A percentile compares a stretch with the other conserved stretches of the same genome.
Evolutionary conservation across 1,140 invertebrate species (phyloP).

Genomic region (Atta texana): DNA sequence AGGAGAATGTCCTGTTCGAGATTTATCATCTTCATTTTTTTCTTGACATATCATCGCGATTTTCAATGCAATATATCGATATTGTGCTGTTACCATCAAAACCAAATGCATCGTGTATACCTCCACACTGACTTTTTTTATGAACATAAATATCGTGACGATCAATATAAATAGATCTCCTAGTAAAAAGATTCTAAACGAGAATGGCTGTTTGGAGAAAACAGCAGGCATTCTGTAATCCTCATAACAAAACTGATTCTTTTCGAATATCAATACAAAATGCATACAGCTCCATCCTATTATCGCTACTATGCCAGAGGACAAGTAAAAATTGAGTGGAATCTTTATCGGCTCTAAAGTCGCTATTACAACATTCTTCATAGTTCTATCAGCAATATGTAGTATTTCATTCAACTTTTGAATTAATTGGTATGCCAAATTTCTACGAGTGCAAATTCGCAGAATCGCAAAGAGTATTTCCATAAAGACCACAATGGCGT

Average conservation of each 20-base stretch:
- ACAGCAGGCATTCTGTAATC: constrained; percentile 59
- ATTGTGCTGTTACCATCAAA: constrained; percentile 21
- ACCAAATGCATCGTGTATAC: constrained; percentile 15
- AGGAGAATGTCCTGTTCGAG: neutral
- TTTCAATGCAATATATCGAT: constrained; percentile 20
- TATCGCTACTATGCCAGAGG: too few relatives aligned
- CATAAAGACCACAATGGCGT: neutral
- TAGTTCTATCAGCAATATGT: too few relatives aligned
- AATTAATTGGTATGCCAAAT: too few relatives aligned
- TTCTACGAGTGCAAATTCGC: neutral
- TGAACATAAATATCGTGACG: neutral
- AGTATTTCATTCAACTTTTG: too few relatives aligned
- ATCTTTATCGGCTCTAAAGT: too few relatives aligned
- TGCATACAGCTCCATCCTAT: too few relatives aligned
- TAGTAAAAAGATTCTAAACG: neutral
- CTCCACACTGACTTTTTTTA: too few relatives aligned
- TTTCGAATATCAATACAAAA: neutral
- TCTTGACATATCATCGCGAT: constrained; percentile 20
- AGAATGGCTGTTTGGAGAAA: too few relatives aligned
- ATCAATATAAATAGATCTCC: neutral
- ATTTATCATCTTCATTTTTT: neutral
- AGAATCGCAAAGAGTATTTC: neutral
- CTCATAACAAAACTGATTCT: constrained; percentile 48
- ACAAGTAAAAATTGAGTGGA: too few relatives aligned
- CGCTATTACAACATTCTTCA: too few relatives aligned